Evolutionary conservation across 2,888 invertebrate species (phyloP).

Genomic region (Dendrolimus houi): DNA sequence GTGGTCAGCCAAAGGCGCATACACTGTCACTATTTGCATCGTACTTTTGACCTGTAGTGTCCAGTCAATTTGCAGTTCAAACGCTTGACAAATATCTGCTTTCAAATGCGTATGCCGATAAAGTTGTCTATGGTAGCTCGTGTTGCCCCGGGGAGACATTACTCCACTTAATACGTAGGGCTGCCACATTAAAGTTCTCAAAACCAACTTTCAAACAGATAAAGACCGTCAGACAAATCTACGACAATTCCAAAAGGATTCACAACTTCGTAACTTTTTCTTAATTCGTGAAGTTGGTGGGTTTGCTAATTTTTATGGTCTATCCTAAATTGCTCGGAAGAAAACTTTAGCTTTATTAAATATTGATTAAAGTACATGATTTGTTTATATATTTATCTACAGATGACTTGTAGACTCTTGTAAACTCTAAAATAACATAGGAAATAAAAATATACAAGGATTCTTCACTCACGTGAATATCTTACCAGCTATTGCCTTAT

Average conservation of each 20-base stretch:
- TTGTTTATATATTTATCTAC: too few relatives aligned
- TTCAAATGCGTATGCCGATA: constrained; percentile 32
- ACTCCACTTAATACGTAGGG: constrained; percentile 35
- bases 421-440: too few relatives aligned
- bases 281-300: neutral
- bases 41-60: too few relatives aligned
- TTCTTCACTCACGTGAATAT: too few relatives aligned
- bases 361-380: too few relatives aligned
- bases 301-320: neutral
- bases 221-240: constrained; percentile 9
- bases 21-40: too few relatives aligned
- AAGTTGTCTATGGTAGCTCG: constrained; percentile 35
- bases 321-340: too few relatives aligned
- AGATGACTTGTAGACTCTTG: too few relatives aligned
- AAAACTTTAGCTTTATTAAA: too few relatives aligned
- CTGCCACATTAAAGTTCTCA: constrained; percentile 21
- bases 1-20: too few relatives aligned
- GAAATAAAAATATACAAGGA: too few relatives aligned
- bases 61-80: neutral
- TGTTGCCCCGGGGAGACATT: constrained; percentile 41
- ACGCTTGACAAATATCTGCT: constrained; percentile 15
- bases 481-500: too few relatives aligned
- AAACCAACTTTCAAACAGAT: constrained; percentile 22
- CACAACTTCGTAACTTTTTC: neutral
- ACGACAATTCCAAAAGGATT: constrained; percentile 3